These are phyloP conservation scores for Oriolus oriolus DNA, from an alignment of 2,113 vertebrate species.

Conservation along the genomic window DNA sequence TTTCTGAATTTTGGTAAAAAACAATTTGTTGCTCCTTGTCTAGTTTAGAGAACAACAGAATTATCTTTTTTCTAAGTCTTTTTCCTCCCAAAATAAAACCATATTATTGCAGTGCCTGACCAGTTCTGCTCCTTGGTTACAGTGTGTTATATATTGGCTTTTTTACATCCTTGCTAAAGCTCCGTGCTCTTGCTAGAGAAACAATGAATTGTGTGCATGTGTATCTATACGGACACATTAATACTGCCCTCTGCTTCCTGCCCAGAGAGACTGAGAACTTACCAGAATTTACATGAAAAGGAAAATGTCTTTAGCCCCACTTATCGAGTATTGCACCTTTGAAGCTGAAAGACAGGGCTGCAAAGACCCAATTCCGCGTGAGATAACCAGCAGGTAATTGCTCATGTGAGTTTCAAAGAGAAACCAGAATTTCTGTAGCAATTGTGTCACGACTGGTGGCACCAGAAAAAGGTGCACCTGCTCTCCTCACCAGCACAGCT, in stretches of 20 bases:
- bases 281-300: not conserved
- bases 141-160: not conserved
- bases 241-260: not conserved
- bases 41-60: not conserved
- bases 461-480: not conserved
- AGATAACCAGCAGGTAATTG: not conserved
- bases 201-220: not conserved
- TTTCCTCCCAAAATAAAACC: not conserved
- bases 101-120: not conserved
- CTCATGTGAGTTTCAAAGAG: not conserved
- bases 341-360: not conserved
- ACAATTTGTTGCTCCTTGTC: not conserved
- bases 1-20: not conserved
- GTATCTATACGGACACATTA: not conserved
- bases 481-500: not conserved
- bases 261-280: not conserved
- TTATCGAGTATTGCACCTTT: not conserved
- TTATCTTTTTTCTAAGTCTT: not conserved
- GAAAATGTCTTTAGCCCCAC: not conserved
- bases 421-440: not conserved
- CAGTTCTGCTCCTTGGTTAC: not conserved
- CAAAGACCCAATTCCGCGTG: not conserved
- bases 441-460: fast-evolving
- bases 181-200: not conserved
- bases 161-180: not conserved